Base-by-base conservation (phyloP, 2,113 vertebrate species). In the Phocoena phocoena region DNA sequence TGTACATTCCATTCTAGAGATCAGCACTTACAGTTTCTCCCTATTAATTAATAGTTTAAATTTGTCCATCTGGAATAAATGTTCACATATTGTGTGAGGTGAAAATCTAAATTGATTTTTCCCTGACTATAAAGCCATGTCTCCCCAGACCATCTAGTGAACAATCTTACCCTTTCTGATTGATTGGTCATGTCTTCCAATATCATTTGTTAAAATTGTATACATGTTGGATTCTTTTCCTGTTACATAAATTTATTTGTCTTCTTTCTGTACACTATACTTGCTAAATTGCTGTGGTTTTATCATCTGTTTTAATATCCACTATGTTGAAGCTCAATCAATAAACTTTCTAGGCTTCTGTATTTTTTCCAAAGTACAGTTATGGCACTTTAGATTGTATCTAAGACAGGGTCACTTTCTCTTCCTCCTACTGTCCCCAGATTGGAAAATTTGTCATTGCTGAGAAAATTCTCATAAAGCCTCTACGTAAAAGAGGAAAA, bases 81-180 rank as follows among this genome's bases (percentile, higher is more conserved):
- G 90, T 94, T 88, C 41, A 71, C 21, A 60, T 8, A 86, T 3
- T 7, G 23, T 50, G 3, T 74, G 36, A 97, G 31, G 70, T 60
- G 25, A 97, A 96, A 90, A 41, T 89, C 25, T 73, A 92, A 88
- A 83, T 50, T 89, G 47, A 96, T 79, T 85, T 83, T 91, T 89
- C 93, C 84, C 83, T 80, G 77, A 80, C 62, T 80, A 47, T 68
- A 63, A 88, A 86, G 33, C 14, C 13, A 88, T 13, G 26, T 94
- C 41, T 91, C 73, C 73, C 60, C 18, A 77, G 65, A 86, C 38
- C 58, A 93, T 79, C 95, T 83, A 92, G 62, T 83, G 18, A 70
- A 21, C 31, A 94, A 58, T 84, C 58, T 95, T 90, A 90, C 14
- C 63, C 36, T 93, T 58, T 68, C 21, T 87, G 25, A 85, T 89